Percentiles rank a stretch among this genome's conserved stretches.
Conservation (phyloP, 2,888 invertebrate species). For the Scaptomyza caliginosa region DNA sequence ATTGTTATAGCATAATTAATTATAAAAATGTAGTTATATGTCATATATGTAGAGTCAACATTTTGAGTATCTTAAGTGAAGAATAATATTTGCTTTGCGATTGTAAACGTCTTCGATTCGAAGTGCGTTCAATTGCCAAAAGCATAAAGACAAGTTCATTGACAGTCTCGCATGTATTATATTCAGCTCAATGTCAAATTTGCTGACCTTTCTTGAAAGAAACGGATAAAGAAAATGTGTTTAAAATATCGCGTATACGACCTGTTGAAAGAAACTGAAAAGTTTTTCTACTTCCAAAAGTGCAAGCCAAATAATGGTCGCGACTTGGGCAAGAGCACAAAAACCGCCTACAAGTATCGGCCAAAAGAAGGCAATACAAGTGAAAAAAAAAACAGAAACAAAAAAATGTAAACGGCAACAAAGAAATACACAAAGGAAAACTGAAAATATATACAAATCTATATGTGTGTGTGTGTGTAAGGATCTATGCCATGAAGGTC, state of each 20-base stretch:
- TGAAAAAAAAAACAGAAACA: slow-evolving; percentile 34
- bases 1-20: too few relatives aligned
- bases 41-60: too few relatives aligned
- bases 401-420: too few relatives aligned
- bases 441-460: slow-evolving; percentile 25
- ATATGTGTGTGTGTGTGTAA: slow-evolving; percentile 14
- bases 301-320: slow-evolving; percentile 52
- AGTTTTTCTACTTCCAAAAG: slow-evolving; percentile 32
- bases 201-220: slow-evolving; percentile 49
- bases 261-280: slow-evolving; percentile 61
- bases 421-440: slow-evolving; percentile 29
- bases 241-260: slow-evolving; percentile 42
- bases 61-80: not conserved
- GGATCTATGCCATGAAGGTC: slow-evolving; percentile 81
- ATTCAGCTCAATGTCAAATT: slow-evolving; percentile 66
- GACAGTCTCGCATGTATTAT: slow-evolving; percentile 23
- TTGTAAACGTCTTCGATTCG: not conserved
- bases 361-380: not conserved
- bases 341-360: slow-evolving; percentile 62
- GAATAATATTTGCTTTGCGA: not conserved
- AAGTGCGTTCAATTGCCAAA: not conserved
- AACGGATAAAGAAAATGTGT: slow-evolving; percentile 3
- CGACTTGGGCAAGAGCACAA: slow-evolving; percentile 30
- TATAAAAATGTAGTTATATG: too few relatives aligned
- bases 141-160: slow-evolving; percentile 34